Conservation (phyloP, 2,113 vertebrate genomes). For the Nothoprocta pentlandii region DNA sequence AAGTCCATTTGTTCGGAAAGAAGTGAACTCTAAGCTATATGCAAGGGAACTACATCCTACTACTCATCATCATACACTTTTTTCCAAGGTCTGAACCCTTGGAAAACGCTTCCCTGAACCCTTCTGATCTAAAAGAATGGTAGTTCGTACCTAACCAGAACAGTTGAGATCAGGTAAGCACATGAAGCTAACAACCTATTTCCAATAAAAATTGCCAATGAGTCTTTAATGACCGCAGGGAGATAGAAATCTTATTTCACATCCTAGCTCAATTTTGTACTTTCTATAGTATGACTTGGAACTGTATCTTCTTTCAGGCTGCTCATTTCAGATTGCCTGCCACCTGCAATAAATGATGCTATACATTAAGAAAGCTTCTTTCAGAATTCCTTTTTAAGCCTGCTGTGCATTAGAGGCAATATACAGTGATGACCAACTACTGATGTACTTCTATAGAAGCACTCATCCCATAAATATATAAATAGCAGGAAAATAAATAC, state of each 20-base stretch:
- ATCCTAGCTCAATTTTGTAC: neutral
- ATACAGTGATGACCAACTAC: neutral
- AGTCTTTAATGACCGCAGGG: neutral
- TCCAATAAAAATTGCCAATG: neutral
- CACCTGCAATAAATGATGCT: neutral
- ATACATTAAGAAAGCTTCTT: neutral
- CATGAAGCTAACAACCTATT: neutral
- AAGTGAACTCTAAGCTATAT: neutral
- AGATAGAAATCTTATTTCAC: neutral
- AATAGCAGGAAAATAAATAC: neutral
- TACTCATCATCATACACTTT: accelerated
- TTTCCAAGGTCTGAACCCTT: neutral
- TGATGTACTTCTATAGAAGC: neutral
- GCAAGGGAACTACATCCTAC: neutral
- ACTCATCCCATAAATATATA: neutral
- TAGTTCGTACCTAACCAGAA: neutral
- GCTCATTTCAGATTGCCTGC: neutral
- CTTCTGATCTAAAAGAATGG: neutral
- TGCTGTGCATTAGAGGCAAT: neutral
- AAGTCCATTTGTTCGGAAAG: neutral
- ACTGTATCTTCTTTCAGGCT: neutral
- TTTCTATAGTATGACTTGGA: neutral
- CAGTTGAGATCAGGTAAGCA: neutral
- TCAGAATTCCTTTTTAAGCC: neutral
- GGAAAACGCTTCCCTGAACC: neutral